A percentile compares a stretch with the other conserved stretches of the same genome.
Evolutionary conservation across 2,888 invertebrate genomes (phyloP).

Genomic region (Osmoderma eremita): DNA sequence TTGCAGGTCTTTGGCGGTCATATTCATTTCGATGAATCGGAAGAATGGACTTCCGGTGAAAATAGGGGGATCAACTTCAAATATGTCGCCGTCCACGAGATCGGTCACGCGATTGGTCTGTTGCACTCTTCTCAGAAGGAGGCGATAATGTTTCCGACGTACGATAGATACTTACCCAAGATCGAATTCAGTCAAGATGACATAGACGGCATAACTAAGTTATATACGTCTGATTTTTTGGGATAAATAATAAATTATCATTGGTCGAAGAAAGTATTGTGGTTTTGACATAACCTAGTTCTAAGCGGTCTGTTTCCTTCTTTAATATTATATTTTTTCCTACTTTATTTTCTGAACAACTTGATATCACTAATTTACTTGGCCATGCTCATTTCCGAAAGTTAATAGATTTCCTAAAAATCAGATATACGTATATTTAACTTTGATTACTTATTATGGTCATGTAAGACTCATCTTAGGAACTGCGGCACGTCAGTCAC

Average conservation of each 20-base stretch:
- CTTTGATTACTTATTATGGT: no score
- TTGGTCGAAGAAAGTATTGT: not conserved
- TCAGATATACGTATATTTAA: no score
- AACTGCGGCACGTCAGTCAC: no score
- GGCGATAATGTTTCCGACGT: constrained; percentile 34
- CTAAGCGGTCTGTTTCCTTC: no score
- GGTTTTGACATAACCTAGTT: no score
- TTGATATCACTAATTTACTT: no score
- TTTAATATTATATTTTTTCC: no score
- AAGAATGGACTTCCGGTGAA: constrained; percentile 5
- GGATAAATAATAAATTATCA: not conserved
- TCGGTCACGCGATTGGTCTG: constrained; percentile 30
- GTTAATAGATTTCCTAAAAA: no score
- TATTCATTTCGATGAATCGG: constrained; percentile 17
- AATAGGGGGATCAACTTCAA: not conserved
- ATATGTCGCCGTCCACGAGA: constrained; percentile 22
- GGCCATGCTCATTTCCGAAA: no score
- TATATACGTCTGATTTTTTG: constrained; percentile 1
- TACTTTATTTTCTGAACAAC: no score
- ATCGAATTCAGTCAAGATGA: constrained; percentile 19
- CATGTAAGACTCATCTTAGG: no score
- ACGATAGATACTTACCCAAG: not conserved
- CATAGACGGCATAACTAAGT: constrained; percentile 17
- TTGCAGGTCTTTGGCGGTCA: constrained; percentile 17
- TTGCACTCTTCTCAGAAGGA: constrained; percentile 8